phyloP scores from a whole-genome alignment of 2,113 vertebrate species.

The Galeopterus variegatus region DNA sequence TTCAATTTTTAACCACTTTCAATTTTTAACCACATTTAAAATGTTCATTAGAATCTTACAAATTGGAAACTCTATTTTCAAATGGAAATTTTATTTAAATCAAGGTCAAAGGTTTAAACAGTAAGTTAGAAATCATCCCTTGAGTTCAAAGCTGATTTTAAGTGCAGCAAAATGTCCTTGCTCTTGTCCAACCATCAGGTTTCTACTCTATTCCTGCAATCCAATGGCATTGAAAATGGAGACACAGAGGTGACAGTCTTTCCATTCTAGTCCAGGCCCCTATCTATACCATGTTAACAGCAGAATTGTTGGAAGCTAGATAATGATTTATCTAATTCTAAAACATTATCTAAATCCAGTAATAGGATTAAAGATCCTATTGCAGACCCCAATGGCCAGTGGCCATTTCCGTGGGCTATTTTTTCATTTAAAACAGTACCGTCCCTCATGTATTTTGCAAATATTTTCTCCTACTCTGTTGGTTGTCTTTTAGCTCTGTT shows the following conservation, averaged over 20 bases:
- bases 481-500: too few species aligned
- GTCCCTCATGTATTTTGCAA: too few species aligned
- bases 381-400: neutral
- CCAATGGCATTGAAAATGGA: neutral
- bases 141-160: conserved; percentile 69
- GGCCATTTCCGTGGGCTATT: conserved; percentile 1
- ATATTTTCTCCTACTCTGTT: too few species aligned
- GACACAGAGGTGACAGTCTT: conserved; percentile 53
- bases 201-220: neutral
- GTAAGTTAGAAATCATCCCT: conserved; percentile 65
- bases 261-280: conserved; percentile 14
- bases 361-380: conserved; percentile 73
- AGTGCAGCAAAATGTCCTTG: neutral
- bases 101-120: conserved; percentile 69
- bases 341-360: conserved; percentile 70
- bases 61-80: conserved; percentile 66
- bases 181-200: neutral
- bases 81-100: conserved; percentile 74
- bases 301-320: conserved; percentile 54
- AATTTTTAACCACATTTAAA: conserved; percentile 49
- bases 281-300: conserved; percentile 57
- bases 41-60: neutral
- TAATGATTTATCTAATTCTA: conserved; percentile 71
- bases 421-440: conserved; percentile 47
- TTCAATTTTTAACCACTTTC: conserved; percentile 35